Evolutionary conservation across 1,140 invertebrate genomes (phyloP), one percentile per base, ranked within the genome.

Genomic region (Pollicipes pollicipes): DNA sequence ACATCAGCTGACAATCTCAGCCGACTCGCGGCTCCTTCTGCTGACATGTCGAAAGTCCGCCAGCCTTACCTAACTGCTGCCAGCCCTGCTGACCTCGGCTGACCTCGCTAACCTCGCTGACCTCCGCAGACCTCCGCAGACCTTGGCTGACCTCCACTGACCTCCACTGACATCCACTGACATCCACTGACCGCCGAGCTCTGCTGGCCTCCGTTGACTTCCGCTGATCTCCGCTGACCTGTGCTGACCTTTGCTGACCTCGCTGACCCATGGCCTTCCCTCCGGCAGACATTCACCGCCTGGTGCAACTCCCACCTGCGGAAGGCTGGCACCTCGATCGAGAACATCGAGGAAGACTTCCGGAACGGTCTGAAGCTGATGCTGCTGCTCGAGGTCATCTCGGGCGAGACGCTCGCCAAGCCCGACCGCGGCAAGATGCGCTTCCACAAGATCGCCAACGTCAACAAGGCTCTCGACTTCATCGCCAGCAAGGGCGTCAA

Each of bases 231-330:
- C 21, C 45, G 17, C 45, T 58, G 45, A 58, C 45, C 45, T 58
- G 4, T 35, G 32, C 32, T 35, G 32, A 35, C 32, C 32, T 35
- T 16, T 35, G 32, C 32, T 35, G 32, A 35, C 32, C 32, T 58
- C 45, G 10, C 45, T 58, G 45, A 58, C 45, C 45, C 45, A 3
- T 2, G 45, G 13, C 24, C 45, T 58, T 24, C 21, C 24, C 32
- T 35, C 45, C 45, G 2, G 0, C 74, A 98, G 96, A 99, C 97
- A 77, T 99, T 99, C 84, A 99, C 96, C 82, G 97, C 96, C 79
- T 99, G 97, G 97, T 98, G 95, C 84, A 99, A 99, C 85, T 98
- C 96, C 78, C 96, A 99, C 84, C 84, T 99, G 76, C 86, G 96
- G 74, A 99, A 99, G 84, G 96, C 95, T 73, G 95, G 95, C 72